Base-by-base conservation (phyloP, 1,140 invertebrate species). In the Samia ricini region DNA sequence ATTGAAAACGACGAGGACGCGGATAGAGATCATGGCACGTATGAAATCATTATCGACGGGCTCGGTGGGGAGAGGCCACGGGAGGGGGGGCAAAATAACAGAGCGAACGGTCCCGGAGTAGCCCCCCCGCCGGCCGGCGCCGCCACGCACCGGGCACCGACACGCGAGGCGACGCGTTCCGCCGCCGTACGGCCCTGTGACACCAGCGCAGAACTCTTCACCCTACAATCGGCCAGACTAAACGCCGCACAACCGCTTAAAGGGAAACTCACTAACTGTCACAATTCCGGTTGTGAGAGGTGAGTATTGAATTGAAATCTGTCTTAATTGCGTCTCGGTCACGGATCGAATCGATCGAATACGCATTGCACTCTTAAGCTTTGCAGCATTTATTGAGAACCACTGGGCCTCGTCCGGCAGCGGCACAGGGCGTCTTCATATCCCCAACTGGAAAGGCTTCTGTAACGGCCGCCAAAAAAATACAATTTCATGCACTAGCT, bases 241-340 rank as follows among this genome's bases (percentile, higher is more conserved):
- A 96, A 95, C 68, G 95, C 95, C 33, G 96, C 95, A 66, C 85
- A 88, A 58, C 88, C 89, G 5, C 79, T 91, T 19, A 95, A 97
- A 88, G 97, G 96, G n/a, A 96, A 97, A 83, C 91, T 98, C 0
- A 97, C 96, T 0, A 97, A 97, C 81, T 98, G 97, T 79, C 96
- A 97, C 77, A 93, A 94, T 23, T 96, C 95, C 19, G 96, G 96
- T 69, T 98, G 97, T 81, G 96, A 97, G 86, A 95, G 96, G 95
- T 96, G 90, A 85, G 69, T 4, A 19, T 42, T 42, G 2, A 0
- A 15, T 15, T 1, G 8, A 15, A 42, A 42, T 42, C 3, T 42
- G 33, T 42, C 1, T n/a, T n/a, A n/a, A n/a, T n/a, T n/a, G n/a
- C n/a, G n/a, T n/a, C n/a, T n/a, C n/a, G n/a, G n/a, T n/a, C n/a